These are phyloP conservation scores for Myopa testacea DNA, from an alignment of 2,888 invertebrate genomes.

Conservation along the genomic window DNA sequence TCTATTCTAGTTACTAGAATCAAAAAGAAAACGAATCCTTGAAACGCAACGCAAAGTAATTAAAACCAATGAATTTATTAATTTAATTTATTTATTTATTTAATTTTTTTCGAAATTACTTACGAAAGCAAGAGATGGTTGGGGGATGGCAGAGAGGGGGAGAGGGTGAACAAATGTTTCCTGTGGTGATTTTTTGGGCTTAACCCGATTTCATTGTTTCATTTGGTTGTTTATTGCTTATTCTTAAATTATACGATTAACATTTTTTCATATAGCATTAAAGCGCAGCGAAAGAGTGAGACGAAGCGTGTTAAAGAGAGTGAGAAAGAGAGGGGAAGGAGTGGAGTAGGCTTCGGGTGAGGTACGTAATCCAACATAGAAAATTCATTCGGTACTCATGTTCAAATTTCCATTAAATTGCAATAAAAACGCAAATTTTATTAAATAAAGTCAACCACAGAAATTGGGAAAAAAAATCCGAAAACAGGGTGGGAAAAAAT, in stretches of 20 bases:
- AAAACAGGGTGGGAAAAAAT: neutral
- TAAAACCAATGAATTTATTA: constrained; percentile 26
- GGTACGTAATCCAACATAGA: too few species aligned
- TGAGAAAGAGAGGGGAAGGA: neutral
- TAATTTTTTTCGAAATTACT: neutral
- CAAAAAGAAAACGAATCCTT: neutral
- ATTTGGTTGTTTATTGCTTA: neutral
- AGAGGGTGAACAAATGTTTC: neutral
- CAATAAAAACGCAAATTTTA: constrained; percentile 47
- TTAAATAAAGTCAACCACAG: too few species aligned
- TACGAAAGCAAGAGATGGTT: neutral
- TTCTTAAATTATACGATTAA: neutral
- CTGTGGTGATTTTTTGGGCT: neutral
- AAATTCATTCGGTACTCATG: constrained; percentile 42
- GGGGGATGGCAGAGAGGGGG: too few species aligned
- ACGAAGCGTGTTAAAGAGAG: too few species aligned
- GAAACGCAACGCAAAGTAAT: constrained; percentile 14
- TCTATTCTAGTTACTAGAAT: neutral
- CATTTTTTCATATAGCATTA: neutral
- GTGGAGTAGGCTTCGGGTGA: neutral
- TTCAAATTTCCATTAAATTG: constrained; percentile 50
- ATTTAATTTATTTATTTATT: neutral
- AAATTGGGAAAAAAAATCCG: neutral
- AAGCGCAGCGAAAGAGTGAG: too few species aligned
- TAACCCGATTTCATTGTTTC: neutral